phyloP scores from a whole-genome alignment of 2,113 vertebrate species.

The Scolopax mira region DNA sequence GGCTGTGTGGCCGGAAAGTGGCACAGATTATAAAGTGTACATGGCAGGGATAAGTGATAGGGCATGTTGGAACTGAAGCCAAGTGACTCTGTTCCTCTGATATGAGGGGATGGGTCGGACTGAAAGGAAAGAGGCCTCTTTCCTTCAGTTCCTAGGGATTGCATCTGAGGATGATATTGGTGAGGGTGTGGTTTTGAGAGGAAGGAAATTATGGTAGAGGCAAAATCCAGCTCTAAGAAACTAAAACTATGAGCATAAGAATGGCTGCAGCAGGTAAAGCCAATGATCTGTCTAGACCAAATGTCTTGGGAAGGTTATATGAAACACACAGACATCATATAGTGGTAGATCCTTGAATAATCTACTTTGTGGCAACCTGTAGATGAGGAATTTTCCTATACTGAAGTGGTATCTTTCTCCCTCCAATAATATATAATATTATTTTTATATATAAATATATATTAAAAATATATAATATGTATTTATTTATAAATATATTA shows the following conservation, averaged over 20 bases:
- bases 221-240: neutral
- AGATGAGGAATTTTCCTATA: neutral
- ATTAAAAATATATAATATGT: neutral
- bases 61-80: constrained; percentile 19
- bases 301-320: neutral
- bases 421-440: neutral
- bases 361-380: neutral
- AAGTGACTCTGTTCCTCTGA: constrained; percentile 12
- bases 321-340: neutral
- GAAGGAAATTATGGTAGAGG: neutral
- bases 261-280: neutral
- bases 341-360: neutral
- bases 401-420: neutral
- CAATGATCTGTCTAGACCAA: neutral
- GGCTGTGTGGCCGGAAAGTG: constrained; percentile 25
- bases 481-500: too few species aligned
- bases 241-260: neutral
- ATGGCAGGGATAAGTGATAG: constrained; percentile 11
- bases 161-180: neutral
- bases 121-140: constrained; percentile 24
- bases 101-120: neutral
- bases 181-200: neutral
- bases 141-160: neutral
- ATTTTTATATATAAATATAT: neutral
- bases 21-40: constrained; percentile 6